Base-by-base conservation (phyloP, 2,888 invertebrate species). In the Tupiocoris notatus region DNA sequence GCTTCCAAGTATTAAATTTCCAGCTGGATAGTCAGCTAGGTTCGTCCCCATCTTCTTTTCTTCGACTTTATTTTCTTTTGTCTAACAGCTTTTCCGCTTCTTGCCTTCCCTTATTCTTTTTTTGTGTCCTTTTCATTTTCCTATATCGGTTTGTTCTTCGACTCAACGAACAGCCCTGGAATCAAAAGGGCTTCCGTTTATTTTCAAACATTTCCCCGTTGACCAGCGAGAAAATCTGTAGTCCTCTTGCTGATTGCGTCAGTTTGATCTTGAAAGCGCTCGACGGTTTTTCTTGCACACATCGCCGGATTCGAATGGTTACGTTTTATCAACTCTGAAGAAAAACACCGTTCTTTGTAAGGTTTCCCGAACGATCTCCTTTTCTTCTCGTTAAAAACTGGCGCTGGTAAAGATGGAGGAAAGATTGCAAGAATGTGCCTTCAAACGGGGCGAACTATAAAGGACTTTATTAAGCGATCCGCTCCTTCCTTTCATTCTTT, bases 51-150 rank as follows among this genome's bases (percentile, higher is more conserved):
- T 62, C 62, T 62, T 22, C 21, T 20, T 62, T 62, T 62, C 62
- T 12, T 20, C 20, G 62, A 62, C 62, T 62, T 62, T 62, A 62
- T 62, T 62, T 62, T 62, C 62, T 62, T 62, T 62, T 62, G 62
- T 62, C 62, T 62, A 59, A 59, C 17, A 59, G 20, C 17, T 59
- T 59, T 59, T 59, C 59, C 20, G 59, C 3, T 59, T 20, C 17
- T 7, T 59, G 17, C 20, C 16, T 59, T 16, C 16, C 59, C 20
- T 59, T 59, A 18, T 59, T 59, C 16, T 7, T 59, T 59, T 59
- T 59, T 59, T 59, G 3, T 16, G 3, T 16, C 20, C 16, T 59
- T 59, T 59, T 59, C 39, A 39, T 39, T 39, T 39, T 39, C 39
- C 39, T 39, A 39, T 39, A 39, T 39, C 39, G 39, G 12, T n/a